Conservation (phyloP, 2,797 vertebrate species). For the Arnoldichthys spilopterus region DNA sequence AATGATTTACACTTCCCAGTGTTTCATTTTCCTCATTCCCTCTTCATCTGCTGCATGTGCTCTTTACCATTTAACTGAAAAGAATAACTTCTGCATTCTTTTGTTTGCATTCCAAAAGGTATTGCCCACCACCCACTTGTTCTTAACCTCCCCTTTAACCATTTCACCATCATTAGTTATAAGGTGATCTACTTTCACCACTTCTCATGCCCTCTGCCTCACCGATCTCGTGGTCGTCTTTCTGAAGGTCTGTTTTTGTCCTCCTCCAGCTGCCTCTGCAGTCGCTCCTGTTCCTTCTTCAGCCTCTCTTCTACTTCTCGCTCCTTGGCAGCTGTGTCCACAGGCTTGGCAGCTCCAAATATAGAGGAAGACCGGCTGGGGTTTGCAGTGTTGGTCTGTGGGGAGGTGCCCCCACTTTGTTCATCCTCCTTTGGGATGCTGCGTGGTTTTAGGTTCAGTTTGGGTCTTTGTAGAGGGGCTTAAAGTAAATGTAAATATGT, state of each 20-base stretch:
- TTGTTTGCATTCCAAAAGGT: background rate
- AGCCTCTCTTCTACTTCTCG: slow-evolving; percentile 92
- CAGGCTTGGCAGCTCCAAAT: slow-evolving; percentile 91
- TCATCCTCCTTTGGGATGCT: slow-evolving; percentile 90
- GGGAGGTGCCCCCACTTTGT: slow-evolving; percentile 69
- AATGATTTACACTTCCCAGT: background rate
- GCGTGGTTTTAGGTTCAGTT: slow-evolving; percentile 91
- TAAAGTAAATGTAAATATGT: background rate
- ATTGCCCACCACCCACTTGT: background rate
- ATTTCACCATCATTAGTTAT: background rate
- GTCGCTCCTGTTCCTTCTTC: slow-evolving; percentile 92
- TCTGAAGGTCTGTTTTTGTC: slow-evolving; percentile 83
- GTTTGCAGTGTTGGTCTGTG: slow-evolving; percentile 59
- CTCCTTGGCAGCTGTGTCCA: slow-evolving; percentile 92
- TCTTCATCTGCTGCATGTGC: background rate
- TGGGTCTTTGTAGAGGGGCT: slow-evolving; percentile 86
- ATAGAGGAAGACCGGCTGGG: slow-evolving; percentile 86
- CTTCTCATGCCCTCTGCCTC: background rate
- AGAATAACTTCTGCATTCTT: background rate
- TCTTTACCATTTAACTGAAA: background rate
- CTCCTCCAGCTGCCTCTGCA: slow-evolving; percentile 91
- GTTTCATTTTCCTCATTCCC: background rate
- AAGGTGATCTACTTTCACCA: background rate
- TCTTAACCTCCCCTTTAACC: background rate
- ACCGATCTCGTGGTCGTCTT: slow-evolving; percentile 86